Conservation (phyloP, 2,113 vertebrate species). For the Erinaceus europaeus region DNA sequence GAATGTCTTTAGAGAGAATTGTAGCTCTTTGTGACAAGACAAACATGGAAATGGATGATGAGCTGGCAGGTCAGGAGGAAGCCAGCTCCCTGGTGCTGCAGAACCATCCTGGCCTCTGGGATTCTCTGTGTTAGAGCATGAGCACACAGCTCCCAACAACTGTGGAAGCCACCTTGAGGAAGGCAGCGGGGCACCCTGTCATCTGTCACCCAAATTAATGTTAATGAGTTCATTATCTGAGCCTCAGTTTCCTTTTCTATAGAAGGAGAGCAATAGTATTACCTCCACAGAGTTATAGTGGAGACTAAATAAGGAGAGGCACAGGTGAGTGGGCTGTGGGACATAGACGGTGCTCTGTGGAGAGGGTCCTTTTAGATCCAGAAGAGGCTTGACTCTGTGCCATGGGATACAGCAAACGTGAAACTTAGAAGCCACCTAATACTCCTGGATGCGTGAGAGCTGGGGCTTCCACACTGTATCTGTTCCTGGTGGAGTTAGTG, state of each 20-base stretch:
- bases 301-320: background rate
- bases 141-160: background rate
- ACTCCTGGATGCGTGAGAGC: too few species aligned
- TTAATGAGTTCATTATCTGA: background rate
- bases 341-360: background rate
- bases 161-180: background rate
- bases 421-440: too few species aligned
- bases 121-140: background rate
- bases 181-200: background rate
- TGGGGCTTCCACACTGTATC: too few species aligned
- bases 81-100: background rate
- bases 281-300: background rate
- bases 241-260: background rate
- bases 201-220: background rate
- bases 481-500: too few species aligned
- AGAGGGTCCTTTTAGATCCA: background rate
- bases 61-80: background rate
- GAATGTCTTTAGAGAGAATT: background rate
- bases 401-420: too few species aligned
- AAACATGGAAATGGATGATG: background rate
- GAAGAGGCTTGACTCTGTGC: background rate
- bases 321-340: background rate
- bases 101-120: background rate
- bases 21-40: background rate
- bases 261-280: background rate